Evolutionary conservation across 2,888 invertebrate species (phyloP).

Genomic region (Ctena decussata): DNA sequence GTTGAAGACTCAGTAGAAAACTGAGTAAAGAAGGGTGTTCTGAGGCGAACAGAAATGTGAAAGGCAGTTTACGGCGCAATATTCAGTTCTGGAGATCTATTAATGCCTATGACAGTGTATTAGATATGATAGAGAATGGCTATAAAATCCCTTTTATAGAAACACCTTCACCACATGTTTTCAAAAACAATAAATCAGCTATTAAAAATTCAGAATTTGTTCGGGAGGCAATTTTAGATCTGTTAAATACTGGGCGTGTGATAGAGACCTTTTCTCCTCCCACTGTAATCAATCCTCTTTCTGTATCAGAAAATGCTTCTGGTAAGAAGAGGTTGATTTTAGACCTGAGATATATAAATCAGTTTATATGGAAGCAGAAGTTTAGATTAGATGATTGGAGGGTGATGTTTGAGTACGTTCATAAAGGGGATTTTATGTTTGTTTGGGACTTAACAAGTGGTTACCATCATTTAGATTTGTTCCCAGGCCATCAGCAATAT

Average conservation of each 20-base stretch:
- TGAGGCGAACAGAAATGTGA: conserved; percentile 21
- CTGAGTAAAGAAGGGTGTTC: too few relatives aligned
- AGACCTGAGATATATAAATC: conserved; percentile 46
- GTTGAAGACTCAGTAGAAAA: too few relatives aligned
- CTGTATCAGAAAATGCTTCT: conserved; percentile 36
- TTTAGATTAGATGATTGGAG: conserved; percentile 42
- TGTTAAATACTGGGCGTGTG: conserved; percentile 16
- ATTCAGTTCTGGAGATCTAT: conserved; percentile 41
- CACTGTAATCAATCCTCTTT: conserved; percentile 42
- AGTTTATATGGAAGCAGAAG: conserved; percentile 34
- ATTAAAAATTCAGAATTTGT: conserved; percentile 45
- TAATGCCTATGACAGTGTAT: conserved; percentile 19
- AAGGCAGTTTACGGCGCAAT: conserved; percentile 19
- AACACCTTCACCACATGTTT: neutral
- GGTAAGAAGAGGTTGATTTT: conserved; percentile 49
- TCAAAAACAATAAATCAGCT: conserved; percentile 41
- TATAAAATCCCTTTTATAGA: conserved; percentile 47
- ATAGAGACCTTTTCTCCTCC: conserved; percentile 11
- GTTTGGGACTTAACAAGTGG: conserved; percentile 26
- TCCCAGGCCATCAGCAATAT: conserved; percentile 11
- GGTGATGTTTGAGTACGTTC: conserved; percentile 3
- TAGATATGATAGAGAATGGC: conserved; percentile 38
- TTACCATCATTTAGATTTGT: conserved; percentile 35
- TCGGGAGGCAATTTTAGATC: conserved; percentile 34
- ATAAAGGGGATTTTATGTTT: conserved; percentile 4